phyloP scores from a whole-genome alignment of 2,888 invertebrate genomes.

The Cremastobaeus sp. region DNA sequence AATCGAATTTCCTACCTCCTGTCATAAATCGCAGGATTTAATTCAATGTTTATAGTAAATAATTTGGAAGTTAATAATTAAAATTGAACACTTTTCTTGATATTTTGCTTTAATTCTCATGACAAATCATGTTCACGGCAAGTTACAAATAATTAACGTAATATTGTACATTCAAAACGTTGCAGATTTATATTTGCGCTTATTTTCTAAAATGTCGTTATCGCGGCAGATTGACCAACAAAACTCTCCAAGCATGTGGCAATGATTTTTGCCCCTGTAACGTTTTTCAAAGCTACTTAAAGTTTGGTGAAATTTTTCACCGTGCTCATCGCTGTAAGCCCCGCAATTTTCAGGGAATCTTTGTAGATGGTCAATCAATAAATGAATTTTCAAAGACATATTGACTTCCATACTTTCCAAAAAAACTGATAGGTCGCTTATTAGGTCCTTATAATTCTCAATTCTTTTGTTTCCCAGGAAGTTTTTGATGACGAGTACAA shows the following conservation, averaged over 20 bases:
- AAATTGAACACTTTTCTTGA: no score
- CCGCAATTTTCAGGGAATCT: slow-evolving; percentile 70
- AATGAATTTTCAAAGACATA: slow-evolving; percentile 70
- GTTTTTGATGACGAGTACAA: slow-evolving; percentile 45
- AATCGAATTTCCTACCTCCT: no score
- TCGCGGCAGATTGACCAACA: slow-evolving; percentile 9
- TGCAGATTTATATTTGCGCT: no score
- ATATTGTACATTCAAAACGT: no score
- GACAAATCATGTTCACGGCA: no score
- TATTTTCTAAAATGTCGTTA: no score
- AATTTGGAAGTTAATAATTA: no score
- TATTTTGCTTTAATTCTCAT: no score
- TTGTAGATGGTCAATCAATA: slow-evolving; percentile 66
- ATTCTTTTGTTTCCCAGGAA: slow-evolving; percentile 59
- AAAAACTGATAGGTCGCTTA: slow-evolving; percentile 56
- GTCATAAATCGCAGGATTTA: no score
- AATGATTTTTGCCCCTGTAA: slow-evolving; percentile 64
- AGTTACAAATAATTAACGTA: no score
- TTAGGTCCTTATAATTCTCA: slow-evolving; percentile 47
- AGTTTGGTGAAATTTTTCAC: slow-evolving; percentile 72
- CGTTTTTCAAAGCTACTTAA: slow-evolving; percentile 69
- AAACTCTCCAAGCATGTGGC: slow-evolving; percentile 15
- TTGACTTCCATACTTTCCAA: slow-evolving; percentile 52
- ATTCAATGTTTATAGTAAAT: no score
- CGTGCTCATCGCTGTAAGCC: slow-evolving; percentile 70